These are phyloP conservation scores for Mus caroli DNA, from an alignment of 2,797 vertebrate species.

Conservation along the genomic window DNA sequence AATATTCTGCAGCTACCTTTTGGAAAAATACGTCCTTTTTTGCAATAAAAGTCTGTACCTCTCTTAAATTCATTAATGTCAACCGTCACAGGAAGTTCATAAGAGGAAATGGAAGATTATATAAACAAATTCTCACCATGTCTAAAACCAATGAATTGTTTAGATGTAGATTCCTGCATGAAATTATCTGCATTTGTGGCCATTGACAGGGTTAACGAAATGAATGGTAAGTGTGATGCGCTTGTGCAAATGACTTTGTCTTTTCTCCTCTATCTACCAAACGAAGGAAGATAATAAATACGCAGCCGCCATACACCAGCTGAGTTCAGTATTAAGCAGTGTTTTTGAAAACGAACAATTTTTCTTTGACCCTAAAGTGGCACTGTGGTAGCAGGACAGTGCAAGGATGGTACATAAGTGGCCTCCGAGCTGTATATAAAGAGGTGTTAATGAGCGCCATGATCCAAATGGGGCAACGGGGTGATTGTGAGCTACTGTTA, in stretches of 20 bases:
- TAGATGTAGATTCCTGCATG: slow-evolving; percentile 26
- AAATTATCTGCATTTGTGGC: not conserved
- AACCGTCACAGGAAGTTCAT: slow-evolving; percentile 40
- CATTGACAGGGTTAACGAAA: not conserved
- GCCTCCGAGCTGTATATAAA: not conserved
- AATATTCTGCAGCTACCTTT: slow-evolving; percentile 56
- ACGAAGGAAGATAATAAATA: not conserved
- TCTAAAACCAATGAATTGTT: slow-evolving; percentile 40
- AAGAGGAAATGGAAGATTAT: not conserved
- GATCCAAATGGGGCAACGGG: not conserved
- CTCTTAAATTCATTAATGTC: slow-evolving; percentile 65
- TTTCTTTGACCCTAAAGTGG: slow-evolving; percentile 45
- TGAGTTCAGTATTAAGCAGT: not conserved
- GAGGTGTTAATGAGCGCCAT: not conserved
- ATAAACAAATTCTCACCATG: not conserved
- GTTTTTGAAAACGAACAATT: not conserved
- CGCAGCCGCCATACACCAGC: slow-evolving; percentile 6
- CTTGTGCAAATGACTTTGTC: not conserved
- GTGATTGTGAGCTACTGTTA: not conserved
- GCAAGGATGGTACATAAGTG: not conserved
- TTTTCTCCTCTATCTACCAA: not conserved
- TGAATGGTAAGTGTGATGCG: not conserved
- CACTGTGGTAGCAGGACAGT: not conserved
- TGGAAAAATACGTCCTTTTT: not conserved
- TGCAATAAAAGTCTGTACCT: not conserved